Conservation (phyloP, 2,888 invertebrate genomes). For the Xestia c-nigrum region DNA sequence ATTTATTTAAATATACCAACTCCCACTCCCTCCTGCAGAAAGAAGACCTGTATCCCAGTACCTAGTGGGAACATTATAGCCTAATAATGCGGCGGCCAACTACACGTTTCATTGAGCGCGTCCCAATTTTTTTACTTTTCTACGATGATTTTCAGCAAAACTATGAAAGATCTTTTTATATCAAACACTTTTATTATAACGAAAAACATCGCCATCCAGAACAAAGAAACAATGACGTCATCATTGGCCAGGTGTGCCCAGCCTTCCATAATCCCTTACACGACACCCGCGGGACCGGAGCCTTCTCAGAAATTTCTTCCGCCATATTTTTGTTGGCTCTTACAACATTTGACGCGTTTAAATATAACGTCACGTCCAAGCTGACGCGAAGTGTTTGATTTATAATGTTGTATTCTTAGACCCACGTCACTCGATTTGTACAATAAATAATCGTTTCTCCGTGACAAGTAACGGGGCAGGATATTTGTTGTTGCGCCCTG, state of each 20-base stretch:
- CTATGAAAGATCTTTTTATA: not conserved
- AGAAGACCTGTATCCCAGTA: not conserved
- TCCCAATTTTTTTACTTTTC: not conserved
- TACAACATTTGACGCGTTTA: constrained; percentile 56
- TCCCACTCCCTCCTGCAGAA: not conserved
- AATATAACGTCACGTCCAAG: constrained; percentile 67
- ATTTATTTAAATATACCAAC: too few relatives aligned
- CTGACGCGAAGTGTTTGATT: constrained; percentile 76
- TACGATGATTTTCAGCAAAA: not conserved
- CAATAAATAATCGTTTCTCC: constrained; percentile 81
- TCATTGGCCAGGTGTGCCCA: constrained; percentile 62
- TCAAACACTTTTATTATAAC: not conserved
- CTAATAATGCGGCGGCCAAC: not conserved
- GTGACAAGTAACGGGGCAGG: constrained; percentile 75
- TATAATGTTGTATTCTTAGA: constrained; percentile 78
- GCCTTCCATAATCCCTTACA: constrained; percentile 55
- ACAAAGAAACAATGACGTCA: constrained; percentile 54
- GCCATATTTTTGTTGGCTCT: constrained; percentile 52
- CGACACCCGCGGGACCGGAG: constrained; percentile 57
- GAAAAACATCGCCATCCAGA: constrained; percentile 3
- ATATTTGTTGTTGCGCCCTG: constrained; percentile 77
- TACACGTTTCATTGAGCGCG: not conserved
- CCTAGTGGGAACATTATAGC: not conserved
- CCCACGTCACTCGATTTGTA: constrained; percentile 83
- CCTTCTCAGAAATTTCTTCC: constrained; percentile 47